These are phyloP conservation scores for Etia nguti DNA, from an alignment of 2,113 vertebrate species.

Conservation along the genomic window DNA sequence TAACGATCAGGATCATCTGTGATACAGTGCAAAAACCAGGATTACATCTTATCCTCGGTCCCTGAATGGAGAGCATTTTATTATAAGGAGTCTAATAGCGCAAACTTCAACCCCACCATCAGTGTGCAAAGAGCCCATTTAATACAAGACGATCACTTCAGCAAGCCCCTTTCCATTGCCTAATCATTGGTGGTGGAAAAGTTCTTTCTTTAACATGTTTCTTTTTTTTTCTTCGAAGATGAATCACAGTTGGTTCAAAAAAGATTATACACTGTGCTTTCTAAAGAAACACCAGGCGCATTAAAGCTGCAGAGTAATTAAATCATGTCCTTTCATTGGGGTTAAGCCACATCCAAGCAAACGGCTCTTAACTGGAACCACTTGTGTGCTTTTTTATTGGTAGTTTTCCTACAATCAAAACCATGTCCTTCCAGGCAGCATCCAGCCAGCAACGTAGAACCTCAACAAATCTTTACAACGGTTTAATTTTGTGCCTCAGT, in stretches of 20 bases:
- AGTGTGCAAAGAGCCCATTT: neutral
- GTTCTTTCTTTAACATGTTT: conserved; percentile 30
- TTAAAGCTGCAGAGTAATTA: conserved; percentile 76
- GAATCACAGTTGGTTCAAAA: conserved; percentile 66
- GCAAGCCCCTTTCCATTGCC: conserved; percentile 16
- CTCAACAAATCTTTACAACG: conserved; percentile 47
- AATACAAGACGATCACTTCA: neutral
- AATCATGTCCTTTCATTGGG: conserved; percentile 77
- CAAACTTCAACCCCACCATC: neutral
- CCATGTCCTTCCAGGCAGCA: conserved; percentile 55
- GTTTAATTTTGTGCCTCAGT: conserved; percentile 10
- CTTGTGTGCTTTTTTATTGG: conserved; percentile 75
- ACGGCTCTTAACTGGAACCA: conserved; percentile 71
- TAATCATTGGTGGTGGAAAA: conserved; percentile 22
- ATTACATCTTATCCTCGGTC: neutral
- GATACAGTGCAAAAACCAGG: neutral
- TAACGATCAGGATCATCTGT: neutral
- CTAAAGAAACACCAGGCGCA: conserved; percentile 73
- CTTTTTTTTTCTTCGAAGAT: conserved; percentile 41
- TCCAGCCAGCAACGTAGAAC: conserved; percentile 42
- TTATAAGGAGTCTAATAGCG: neutral
- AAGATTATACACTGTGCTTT: conserved; percentile 68
- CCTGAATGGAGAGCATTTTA: neutral
- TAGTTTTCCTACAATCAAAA: conserved; percentile 67
- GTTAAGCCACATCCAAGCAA: conserved; percentile 73